Evolutionary conservation across 2,888 invertebrate species (phyloP).

Genomic region (Charanyca ferruginea): DNA sequence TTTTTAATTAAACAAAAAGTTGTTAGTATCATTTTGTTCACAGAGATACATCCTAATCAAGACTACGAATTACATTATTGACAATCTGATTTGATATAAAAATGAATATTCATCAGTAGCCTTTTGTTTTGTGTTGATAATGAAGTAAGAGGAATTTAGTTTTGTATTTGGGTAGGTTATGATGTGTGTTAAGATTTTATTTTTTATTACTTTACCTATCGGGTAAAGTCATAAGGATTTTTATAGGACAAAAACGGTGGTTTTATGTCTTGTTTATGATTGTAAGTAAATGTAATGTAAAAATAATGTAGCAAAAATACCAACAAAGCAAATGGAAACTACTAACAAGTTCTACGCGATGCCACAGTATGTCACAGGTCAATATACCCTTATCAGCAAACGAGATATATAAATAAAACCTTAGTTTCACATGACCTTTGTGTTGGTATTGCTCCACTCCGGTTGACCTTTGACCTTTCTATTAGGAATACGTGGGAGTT

Average conservation of each 20-base stretch:
- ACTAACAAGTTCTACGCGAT: not conserved
- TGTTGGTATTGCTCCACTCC: conserved; percentile 45
- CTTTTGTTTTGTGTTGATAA: conserved; percentile 25
- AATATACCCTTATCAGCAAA: conserved; percentile 48
- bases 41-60: conserved; percentile 38
- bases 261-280: too few species aligned
- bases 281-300: not conserved
- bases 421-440: conserved; percentile 59
- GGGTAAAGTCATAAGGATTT: too few species aligned
- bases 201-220: too few species aligned
- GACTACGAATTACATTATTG: conserved; percentile 5
- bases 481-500: conserved; percentile 48
- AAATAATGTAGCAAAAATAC: not conserved
- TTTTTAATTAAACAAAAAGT: conserved; percentile 49
- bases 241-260: too few species aligned
- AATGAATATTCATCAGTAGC: conserved; percentile 20
- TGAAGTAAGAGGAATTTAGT: not conserved
- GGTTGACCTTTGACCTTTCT: conserved; percentile 57
- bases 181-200: not conserved
- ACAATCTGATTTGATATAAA: conserved; percentile 22
- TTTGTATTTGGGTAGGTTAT: not conserved
- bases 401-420: conserved; percentile 59
- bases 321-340: conserved; percentile 5
- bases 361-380: conserved; percentile 32
- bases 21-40: conserved; percentile 21